Conservation (phyloP, 2,888 invertebrate species). For the Abrostola triplasia region DNA sequence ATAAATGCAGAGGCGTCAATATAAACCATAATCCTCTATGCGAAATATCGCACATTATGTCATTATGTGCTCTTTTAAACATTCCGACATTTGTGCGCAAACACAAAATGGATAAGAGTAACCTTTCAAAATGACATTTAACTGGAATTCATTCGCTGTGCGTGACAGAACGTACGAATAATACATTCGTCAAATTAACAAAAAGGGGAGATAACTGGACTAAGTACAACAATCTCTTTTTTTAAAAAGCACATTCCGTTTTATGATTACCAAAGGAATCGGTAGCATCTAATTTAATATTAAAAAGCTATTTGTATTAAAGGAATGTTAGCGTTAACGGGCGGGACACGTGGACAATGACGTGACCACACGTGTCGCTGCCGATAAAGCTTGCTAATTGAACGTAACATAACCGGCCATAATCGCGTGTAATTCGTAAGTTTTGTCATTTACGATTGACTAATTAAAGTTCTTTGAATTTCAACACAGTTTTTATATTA, state of each 20-base stretch:
- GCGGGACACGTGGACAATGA: constrained; percentile 63
- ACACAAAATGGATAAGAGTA: constrained; percentile 33
- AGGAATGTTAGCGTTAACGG: constrained; percentile 56
- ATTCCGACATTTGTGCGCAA: constrained; percentile 35
- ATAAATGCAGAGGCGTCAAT: constrained; percentile 19
- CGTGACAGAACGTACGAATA: constrained; percentile 50
- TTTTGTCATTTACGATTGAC: constrained; percentile 68
- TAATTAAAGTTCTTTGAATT: constrained; percentile 74
- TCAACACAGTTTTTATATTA: constrained; percentile 65
- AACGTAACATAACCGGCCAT: constrained; percentile 62
- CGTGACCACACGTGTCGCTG: constrained; percentile 62
- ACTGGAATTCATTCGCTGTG: constrained; percentile 33
- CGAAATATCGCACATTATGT: constrained; percentile 7
- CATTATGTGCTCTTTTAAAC: constrained; percentile 18
- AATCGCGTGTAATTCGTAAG: constrained; percentile 61
- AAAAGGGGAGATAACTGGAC: constrained; percentile 44
- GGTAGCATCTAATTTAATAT: constrained; percentile 67
- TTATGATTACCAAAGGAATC: constrained; percentile 65
- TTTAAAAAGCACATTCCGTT: constrained; percentile 51
- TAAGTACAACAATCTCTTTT: constrained; percentile 39
- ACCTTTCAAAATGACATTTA: constrained; percentile 51
- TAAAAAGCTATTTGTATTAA: constrained; percentile 73
- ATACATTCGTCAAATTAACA: constrained; percentile 54
- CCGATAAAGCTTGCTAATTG: constrained; percentile 67
- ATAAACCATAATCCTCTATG: constrained; percentile 37